Conservation (phyloP, 23 tunicate genomes). For the Aplidium turbinatum region DNA sequence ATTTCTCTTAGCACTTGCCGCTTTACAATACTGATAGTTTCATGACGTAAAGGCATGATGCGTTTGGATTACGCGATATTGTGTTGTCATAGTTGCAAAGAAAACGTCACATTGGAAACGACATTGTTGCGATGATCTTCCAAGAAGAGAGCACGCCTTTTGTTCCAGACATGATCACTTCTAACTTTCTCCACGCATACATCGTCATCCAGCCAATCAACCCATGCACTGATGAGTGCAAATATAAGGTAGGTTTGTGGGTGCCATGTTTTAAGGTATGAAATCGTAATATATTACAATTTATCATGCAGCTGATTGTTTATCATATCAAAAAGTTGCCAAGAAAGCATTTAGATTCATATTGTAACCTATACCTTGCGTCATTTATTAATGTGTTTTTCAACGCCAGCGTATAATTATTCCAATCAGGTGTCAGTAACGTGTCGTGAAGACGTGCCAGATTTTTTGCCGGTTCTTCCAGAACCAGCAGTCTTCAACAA, state of each 20-base stretch:
- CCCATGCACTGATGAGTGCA: constrained; percentile 77
- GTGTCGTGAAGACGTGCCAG: constrained; percentile 96
- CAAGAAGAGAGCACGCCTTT: constrained; percentile 97
- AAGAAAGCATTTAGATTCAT: too few relatives aligned
- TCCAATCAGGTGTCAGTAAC: constrained; percentile 82
- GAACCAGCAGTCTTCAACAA: constrained; percentile 85
- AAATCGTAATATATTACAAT: too few relatives aligned
- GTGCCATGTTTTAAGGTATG: too few relatives aligned
- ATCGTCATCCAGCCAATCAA: constrained; percentile 96
- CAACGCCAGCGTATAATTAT: too few relatives aligned
- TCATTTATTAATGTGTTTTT: background rate
- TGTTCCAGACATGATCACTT: constrained; percentile 96
- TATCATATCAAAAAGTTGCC: too few relatives aligned
- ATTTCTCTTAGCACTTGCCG: too few relatives aligned
- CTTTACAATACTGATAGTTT: too few relatives aligned
- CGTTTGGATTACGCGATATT: too few relatives aligned
- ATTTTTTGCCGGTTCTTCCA: constrained; percentile 83
- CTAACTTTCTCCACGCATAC: constrained; percentile 96
- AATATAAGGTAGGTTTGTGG: constrained; percentile 85
- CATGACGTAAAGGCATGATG: too few relatives aligned
- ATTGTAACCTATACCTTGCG: too few relatives aligned
- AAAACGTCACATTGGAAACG: constrained; percentile 95
- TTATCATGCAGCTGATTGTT: too few relatives aligned
- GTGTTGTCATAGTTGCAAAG: constrained; percentile 85
- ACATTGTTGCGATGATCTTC: constrained; percentile 91